Conservation (phyloP, 2,797 vertebrate species). For the Tinamus major region DNA sequence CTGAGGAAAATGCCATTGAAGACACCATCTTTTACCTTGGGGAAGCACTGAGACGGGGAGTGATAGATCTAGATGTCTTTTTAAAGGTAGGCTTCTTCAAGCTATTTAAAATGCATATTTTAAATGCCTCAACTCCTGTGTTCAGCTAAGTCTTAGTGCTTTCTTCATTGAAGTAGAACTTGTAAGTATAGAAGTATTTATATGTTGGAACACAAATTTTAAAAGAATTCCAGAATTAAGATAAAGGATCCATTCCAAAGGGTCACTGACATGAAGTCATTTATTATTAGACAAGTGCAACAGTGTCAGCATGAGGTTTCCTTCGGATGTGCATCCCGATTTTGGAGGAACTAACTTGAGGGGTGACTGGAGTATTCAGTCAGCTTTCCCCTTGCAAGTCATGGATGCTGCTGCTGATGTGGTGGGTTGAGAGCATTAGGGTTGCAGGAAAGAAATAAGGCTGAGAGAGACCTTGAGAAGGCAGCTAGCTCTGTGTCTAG, state of each 20-base stretch:
- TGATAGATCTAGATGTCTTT: constrained; percentile 98
- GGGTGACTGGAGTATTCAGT: not conserved
- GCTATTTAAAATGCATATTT: not conserved
- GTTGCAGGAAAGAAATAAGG: fast-evolving
- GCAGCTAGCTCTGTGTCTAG: not conserved
- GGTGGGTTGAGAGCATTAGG: not conserved
- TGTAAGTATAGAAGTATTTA: not conserved
- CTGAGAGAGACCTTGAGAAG: not conserved
- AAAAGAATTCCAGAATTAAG: not conserved
- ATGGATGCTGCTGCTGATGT: not conserved
- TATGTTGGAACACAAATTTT: not conserved
- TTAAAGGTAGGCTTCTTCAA: constrained; percentile 87
- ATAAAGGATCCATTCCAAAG: not conserved
- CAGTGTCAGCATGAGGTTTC: not conserved
- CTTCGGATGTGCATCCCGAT: not conserved
- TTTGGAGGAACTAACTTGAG: not conserved
- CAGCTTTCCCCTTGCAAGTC: not conserved
- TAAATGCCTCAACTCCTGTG: not conserved
- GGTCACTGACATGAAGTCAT: fast-evolving
- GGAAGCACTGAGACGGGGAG: constrained; percentile 94
- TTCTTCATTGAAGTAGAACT: not conserved
- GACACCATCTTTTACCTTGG: constrained; percentile 99
- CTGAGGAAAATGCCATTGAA: constrained; percentile 98
- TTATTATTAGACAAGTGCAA: not conserved
- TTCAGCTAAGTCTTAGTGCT: not conserved